Percentiles rank a stretch among this genome's conserved stretches.
These are phyloP conservation scores for Trogon melanurus DNA, from an alignment of 2,113 vertebrate genomes.

Conservation along the genomic window DNA sequence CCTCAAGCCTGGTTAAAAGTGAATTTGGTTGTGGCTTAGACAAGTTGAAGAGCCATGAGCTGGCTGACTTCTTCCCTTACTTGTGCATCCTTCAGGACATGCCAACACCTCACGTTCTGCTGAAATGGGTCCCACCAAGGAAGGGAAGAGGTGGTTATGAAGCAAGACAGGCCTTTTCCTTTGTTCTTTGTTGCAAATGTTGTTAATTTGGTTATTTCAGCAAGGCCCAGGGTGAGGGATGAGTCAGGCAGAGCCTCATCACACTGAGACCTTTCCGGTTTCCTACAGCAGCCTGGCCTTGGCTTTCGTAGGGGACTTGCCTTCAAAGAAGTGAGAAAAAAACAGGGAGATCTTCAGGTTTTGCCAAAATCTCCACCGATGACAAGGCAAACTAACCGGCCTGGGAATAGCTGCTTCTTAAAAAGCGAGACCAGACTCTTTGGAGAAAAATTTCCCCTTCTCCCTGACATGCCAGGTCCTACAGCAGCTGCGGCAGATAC, in stretches of 20 bases:
- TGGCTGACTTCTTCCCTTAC: neutral
- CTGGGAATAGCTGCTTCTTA: neutral
- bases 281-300: neutral
- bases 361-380: neutral
- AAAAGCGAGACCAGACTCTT: neutral
- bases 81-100: neutral
- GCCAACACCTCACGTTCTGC: neutral
- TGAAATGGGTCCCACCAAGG: neutral
- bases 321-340: neutral
- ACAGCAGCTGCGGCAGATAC: conserved; percentile 3
- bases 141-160: neutral
- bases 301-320: neutral
- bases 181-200: neutral
- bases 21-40: neutral
- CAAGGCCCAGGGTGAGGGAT: neutral
- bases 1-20: neutral
- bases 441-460: neutral
- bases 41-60: neutral
- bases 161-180: neutral
- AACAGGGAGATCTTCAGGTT: neutral
- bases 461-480: neutral
- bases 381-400: neutral
- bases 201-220: neutral
- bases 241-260: neutral
- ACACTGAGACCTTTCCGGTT: neutral